Percentiles rank a stretch among this genome's conserved stretches.
phyloP scores from a whole-genome alignment of 2,888 invertebrate species.

The Luperina nickerlii region DNA sequence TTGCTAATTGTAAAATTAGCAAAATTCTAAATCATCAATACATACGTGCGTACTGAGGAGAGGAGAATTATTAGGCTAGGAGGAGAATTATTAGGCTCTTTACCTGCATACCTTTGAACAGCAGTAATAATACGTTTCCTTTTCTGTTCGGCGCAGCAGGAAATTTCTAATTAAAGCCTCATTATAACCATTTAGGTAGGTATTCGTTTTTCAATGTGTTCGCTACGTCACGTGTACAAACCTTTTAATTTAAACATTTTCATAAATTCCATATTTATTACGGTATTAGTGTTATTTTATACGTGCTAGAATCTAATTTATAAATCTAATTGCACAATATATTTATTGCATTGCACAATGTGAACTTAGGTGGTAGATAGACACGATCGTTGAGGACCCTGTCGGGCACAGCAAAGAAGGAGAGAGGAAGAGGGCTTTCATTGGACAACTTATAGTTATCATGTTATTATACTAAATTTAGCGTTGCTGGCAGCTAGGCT shows the following conservation, averaged over 20 bases:
- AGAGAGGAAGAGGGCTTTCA: no score
- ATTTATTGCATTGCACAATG: not conserved
- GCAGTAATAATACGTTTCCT: constrained; percentile 9
- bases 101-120: not conserved
- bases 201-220: constrained; percentile 3
- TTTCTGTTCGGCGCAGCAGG: not conserved
- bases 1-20: no score
- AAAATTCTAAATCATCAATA: not conserved
- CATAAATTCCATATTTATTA: not conserved
- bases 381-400: not conserved
- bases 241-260: not conserved
- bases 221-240: not conserved
- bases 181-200: not conserved
- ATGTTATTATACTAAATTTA: not conserved
- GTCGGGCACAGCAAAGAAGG: not conserved
- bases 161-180: constrained; percentile 1
- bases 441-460: not conserved
- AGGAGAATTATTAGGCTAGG: no score
- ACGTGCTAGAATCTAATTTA: not conserved
- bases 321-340: not conserved
- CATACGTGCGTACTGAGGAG: not conserved
- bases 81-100: constrained; percentile 7
- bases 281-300: not conserved
- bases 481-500: not conserved
- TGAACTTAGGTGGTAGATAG: not conserved